phyloP scores from a whole-genome alignment of 2,888 invertebrate species.

The Apamea anceps region DNA sequence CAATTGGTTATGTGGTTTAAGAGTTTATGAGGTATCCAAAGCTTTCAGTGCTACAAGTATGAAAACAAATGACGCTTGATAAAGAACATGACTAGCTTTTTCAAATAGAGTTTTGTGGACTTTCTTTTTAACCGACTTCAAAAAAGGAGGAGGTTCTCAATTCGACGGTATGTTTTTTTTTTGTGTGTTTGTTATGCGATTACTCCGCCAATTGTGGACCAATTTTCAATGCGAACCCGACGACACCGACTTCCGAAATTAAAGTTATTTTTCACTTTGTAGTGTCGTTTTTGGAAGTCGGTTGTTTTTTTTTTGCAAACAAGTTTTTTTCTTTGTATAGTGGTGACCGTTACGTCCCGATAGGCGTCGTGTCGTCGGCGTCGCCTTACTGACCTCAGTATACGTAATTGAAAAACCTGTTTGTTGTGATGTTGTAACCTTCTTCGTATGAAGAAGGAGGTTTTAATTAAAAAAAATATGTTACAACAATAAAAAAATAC shows the following conservation, averaged over 20 bases:
- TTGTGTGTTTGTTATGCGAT: too few species aligned
- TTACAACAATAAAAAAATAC: not conserved
- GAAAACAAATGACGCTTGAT: conserved; percentile 4
- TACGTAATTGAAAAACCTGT: not conserved
- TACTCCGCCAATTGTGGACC: too few species aligned
- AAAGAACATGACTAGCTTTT: not conserved
- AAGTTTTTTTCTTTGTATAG: not conserved
- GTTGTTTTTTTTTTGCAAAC: too few species aligned
- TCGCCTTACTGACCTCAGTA: not conserved
- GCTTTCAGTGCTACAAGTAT: conserved; percentile 27
- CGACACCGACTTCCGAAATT: too few species aligned
- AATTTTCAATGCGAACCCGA: too few species aligned
- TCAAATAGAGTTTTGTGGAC: not conserved
- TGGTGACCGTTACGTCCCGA: not conserved
- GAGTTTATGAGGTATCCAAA: conserved; percentile 40
- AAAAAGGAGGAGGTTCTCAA: too few species aligned
- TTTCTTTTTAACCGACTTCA: too few species aligned
- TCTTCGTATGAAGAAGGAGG: not conserved
- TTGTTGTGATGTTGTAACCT: not conserved
- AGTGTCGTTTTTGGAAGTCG: too few species aligned
- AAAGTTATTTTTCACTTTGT: too few species aligned
- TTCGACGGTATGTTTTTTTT: too few species aligned
- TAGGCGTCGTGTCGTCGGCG: not conserved
- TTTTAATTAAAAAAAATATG: not conserved
- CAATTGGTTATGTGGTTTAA: conserved; percentile 62